phyloP scores from a whole-genome alignment of 2,888 invertebrate species.

The Drosophila barbarae region DNA sequence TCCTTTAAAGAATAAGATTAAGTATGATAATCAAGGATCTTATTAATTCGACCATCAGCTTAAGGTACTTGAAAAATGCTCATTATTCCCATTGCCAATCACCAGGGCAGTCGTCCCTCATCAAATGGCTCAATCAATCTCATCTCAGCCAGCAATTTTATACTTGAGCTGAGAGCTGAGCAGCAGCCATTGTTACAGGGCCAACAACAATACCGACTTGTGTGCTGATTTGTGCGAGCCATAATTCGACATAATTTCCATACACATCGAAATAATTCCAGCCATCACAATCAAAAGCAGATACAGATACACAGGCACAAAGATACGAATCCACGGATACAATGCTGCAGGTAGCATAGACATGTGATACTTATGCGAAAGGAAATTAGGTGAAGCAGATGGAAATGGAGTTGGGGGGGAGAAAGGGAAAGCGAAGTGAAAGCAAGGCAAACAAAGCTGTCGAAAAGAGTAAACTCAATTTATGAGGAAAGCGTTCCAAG shows the following conservation, averaged over 20 bases:
- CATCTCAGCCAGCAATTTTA: constrained; percentile 14
- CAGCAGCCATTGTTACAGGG: constrained; percentile 6
- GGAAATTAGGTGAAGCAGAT: constrained; percentile 24
- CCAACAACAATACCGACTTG: constrained; percentile 22
- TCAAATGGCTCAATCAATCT: constrained; percentile 33
- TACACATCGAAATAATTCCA: constrained; percentile 56
- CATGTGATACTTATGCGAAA: constrained; percentile 28
- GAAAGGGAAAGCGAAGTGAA: neutral
- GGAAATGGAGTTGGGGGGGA: neutral
- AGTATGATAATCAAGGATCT: neutral
- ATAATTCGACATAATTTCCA: constrained; percentile 65
- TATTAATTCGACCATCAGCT: neutral
- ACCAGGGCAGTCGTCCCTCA: constrained; percentile 6
- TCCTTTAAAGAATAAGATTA: too few species aligned
- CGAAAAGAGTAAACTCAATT: constrained; percentile 71
- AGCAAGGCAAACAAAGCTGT: constrained; percentile 49
- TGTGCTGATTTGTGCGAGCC: constrained; percentile 35
- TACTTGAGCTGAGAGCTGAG: constrained; percentile 10
- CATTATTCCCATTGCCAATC: constrained; percentile 12
- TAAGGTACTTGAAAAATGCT: neutral
- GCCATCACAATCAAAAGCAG: constrained; percentile 24
- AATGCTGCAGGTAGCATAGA: constrained; percentile 32
- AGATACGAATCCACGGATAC: neutral
- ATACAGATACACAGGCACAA: neutral
- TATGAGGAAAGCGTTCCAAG: constrained; percentile 65